Conservation (phyloP, 1,140 invertebrate genomes). For the Apis laboriosa region DNA sequence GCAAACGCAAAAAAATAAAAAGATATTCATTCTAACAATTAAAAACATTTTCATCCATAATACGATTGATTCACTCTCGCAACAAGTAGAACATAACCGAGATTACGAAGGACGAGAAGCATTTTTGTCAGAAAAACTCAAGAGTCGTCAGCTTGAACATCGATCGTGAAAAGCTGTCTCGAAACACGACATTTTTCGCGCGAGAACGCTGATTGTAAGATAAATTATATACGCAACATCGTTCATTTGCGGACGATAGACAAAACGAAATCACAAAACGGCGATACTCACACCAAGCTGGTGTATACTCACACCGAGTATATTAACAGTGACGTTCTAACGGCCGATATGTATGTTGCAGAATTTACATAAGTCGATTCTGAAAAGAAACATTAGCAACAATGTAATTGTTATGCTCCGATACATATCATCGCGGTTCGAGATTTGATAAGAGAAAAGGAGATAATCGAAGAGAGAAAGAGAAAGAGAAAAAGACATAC, state of each 20-base stretch:
- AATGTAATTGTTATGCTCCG: constrained; percentile 25
- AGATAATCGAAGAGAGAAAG: not conserved
- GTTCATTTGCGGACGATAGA: constrained; percentile 16
- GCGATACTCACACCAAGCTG: constrained; percentile 50
- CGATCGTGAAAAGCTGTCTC: constrained; percentile 20
- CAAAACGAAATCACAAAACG: constrained; percentile 40
- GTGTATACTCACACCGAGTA: constrained; percentile 50
- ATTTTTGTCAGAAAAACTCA: not conserved
- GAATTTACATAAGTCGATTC: constrained; percentile 56
- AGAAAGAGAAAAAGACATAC: not conserved
- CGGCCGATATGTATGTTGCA: constrained; percentile 53
- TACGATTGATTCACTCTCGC: not conserved
- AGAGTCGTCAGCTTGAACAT: constrained; percentile 28
- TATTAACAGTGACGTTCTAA: constrained; percentile 51
- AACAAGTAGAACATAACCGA: constrained; percentile 3
- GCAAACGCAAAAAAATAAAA: not conserved
- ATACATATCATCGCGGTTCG: not conserved
- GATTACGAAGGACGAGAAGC: constrained; percentile 6
- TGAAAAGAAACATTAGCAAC: constrained; percentile 52
- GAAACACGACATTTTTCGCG: not conserved
- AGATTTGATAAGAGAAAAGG: not conserved
- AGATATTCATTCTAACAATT: not conserved
- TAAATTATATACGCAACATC: not conserved
- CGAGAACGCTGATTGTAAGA: not conserved
- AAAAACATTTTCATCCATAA: not conserved